A percentile compares a stretch with the other conserved stretches of the same genome.
Conservation (phyloP, 2,888 invertebrate species). For the Baronia brevicornis region DNA sequence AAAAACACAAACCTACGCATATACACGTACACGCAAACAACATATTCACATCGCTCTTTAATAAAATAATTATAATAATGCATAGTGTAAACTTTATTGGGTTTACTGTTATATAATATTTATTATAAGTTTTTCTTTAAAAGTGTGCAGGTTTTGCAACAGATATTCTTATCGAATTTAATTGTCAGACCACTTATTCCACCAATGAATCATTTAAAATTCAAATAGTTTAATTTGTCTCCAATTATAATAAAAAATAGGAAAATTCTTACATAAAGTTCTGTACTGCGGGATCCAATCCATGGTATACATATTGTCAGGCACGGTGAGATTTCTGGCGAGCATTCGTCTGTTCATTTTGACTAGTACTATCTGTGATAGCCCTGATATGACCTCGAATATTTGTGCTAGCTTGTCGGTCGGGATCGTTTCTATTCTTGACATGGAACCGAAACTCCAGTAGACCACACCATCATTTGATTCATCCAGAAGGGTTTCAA, state of each 20-base stretch:
- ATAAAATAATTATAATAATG: too few relatives aligned
- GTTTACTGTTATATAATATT: too few relatives aligned
- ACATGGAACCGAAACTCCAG: constrained; percentile 77
- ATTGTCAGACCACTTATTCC: too few relatives aligned
- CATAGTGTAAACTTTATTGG: too few relatives aligned
- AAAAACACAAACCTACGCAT: too few relatives aligned
- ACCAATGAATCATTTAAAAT: too few relatives aligned
- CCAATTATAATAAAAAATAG: not conserved
- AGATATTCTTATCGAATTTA: too few relatives aligned
- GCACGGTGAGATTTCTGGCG: constrained; percentile 60
- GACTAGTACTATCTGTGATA: constrained; percentile 72
- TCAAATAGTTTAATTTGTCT: too few relatives aligned
- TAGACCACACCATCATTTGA: constrained; percentile 71
- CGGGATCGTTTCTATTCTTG: constrained; percentile 72
- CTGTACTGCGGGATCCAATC: constrained; percentile 74
- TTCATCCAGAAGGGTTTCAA: constrained; percentile 56
- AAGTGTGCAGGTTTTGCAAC: too few relatives aligned
- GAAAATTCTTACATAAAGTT: constrained; percentile 61
- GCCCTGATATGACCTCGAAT: constrained; percentile 62
- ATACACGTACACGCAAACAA: too few relatives aligned
- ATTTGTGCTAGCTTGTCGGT: constrained; percentile 57
- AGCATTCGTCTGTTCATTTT: constrained; percentile 68
- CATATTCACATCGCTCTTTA: too few relatives aligned
- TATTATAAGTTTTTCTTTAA: too few relatives aligned
- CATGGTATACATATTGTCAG: constrained; percentile 65